Base-by-base conservation (phyloP, 2,888 invertebrate species). In the Liodrosophila aerea region DNA sequence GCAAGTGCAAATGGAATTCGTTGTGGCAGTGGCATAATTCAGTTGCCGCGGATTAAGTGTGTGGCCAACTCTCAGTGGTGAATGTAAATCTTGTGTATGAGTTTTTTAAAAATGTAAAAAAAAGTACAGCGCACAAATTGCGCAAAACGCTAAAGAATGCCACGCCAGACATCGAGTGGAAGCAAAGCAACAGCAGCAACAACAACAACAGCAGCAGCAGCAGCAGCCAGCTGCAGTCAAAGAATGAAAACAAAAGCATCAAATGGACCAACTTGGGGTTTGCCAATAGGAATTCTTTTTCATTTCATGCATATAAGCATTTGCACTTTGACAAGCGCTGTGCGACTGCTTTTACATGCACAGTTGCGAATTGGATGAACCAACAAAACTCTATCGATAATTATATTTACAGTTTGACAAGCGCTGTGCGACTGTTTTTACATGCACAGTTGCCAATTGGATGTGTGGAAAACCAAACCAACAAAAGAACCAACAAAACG, bases 91-190 rank as follows among this genome's bases (percentile, higher is more conserved):
- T 12, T 47, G 41, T 64, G 50, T 44, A 62, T 41, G 57, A 58
- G 33, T 36, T 9, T 13, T 13, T 7, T 15, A 15, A 41, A 16
- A 58, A 58, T 13, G 15, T 11, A 9, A 8, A 56, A 16, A 29
- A 18, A 74, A 81, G 78, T 77, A 77, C 78, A 81, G 78, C 77
- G 68, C 64, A 64, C 81, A 74, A 84, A 84, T 76, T 84, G 77
- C 68, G 74, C 84, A 81, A 84, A 80, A 80, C 59, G 56, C 67
- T 40, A 62, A 76, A 84, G 77, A 78, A 81, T 66, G 74, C 62
- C 67, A 76, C 53, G 60, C 74, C 63, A 68, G 72, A 16, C 40
- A 30, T 7, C 33, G 9, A 30, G 50, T 50, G 45, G 39, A 47
- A 49, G 46, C 12, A 66, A 54, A 12, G 47, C 41, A 18, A 29